Base-by-base conservation (phyloP, 2,888 invertebrate species). In the Xiphydria camelus region DNA sequence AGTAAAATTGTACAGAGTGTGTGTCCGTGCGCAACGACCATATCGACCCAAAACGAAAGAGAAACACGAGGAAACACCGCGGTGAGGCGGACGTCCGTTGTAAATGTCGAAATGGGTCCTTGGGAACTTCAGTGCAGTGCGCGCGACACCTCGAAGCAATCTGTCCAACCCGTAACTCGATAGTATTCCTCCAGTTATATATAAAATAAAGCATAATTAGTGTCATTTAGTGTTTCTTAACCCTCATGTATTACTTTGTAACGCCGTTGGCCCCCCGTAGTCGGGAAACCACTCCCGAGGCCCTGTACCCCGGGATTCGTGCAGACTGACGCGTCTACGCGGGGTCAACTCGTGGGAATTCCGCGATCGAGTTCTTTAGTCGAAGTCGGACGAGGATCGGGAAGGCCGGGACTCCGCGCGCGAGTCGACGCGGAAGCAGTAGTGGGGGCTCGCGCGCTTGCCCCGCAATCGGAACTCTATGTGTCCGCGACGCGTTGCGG, bases 151-250 rank as follows among this genome's bases (percentile, higher is more conserved):
- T 62, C 63, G 61, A 64, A 68, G 62, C 62, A 72, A 74, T 73
- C 73, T 72, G 73, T 73, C 73, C 73, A 71, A 68, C 59, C 66
- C 64, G 64, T 73, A 70, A 68, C 66, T 67, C 63, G 66, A 64
- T 73, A 73, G 70, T 73, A 73, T 72, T 70, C 64, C 68, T 68
- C 59, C 64, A 70, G 56, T 66, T 70, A 65, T 68, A 61, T 49
- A 65, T 61, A 51, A 64, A 57, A 45, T 29, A 29, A 29, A 14
- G 29, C 29, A 29, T 62, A 67, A 62, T 68, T 69, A 70, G 68
- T 67, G 64, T 70, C 64, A 66, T 63, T 70, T 69, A 68, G 64
- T 60, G 61, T 64, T 62, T 43, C 12, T 20, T 48, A 52, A 49
- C 49, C 51, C 52, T 45, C 46, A 49, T 58, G 56, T 61, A 56